These are phyloP conservation scores for Hermatobates lingyangjiaoensis DNA, from an alignment of 1,140 invertebrate genomes.

Conservation along the genomic window DNA sequence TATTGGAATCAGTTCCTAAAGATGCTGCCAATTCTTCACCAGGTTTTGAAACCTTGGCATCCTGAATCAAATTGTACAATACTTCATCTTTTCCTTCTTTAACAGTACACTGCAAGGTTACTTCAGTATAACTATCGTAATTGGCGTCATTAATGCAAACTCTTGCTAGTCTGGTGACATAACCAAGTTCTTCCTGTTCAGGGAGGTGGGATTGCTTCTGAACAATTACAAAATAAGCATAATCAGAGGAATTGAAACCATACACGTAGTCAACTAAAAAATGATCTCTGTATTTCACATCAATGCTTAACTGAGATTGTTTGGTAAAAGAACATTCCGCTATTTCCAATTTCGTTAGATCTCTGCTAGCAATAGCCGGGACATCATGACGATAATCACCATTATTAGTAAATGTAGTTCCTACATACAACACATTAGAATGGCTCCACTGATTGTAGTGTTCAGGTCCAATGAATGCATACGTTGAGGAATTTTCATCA, in stretches of 20 bases:
- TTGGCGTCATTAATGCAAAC: constrained; percentile 86
- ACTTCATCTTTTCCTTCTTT: constrained; percentile 27
- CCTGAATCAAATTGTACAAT: constrained; percentile 78
- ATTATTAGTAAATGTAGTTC: constrained; percentile 80
- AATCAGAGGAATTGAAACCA: constrained; percentile 84
- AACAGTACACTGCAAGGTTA: constrained; percentile 67
- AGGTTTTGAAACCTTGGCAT: constrained; percentile 65
- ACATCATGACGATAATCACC: constrained; percentile 86
- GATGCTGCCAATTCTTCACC: constrained; percentile 59
- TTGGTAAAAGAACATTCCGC: constrained; percentile 70
- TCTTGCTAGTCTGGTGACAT: constrained; percentile 70
- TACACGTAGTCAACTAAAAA: constrained; percentile 89
- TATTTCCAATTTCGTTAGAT: constrained; percentile 53
- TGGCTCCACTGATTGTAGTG: constrained; percentile 52
- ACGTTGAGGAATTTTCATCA: constrained; percentile 75
- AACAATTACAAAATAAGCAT: constrained; percentile 87
- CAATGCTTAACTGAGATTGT: constrained; percentile 72
- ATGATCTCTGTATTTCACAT: constrained; percentile 85
- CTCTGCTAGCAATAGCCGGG: constrained; percentile 74
- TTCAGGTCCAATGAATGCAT: constrained; percentile 84
- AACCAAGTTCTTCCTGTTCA: constrained; percentile 70
- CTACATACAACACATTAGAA: constrained; percentile 77
- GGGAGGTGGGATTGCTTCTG: constrained; percentile 81
- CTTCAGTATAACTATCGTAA: constrained; percentile 89
- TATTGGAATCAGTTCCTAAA: constrained; percentile 54